Base-by-base conservation (phyloP, 2,888 invertebrate genomes). In the Linnaemya tessellans region DNA sequence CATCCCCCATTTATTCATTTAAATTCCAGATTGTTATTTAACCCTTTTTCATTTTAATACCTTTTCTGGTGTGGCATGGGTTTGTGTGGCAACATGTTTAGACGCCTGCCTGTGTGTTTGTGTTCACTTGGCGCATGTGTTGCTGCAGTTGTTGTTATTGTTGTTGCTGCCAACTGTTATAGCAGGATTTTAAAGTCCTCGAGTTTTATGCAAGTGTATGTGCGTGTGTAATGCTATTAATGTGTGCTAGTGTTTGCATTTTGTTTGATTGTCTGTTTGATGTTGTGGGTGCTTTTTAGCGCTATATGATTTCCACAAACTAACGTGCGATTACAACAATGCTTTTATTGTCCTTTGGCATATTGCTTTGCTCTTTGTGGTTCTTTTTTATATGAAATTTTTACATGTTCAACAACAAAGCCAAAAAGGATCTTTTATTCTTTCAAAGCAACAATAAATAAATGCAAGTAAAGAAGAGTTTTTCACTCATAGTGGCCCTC, bases 261-360 rank as follows among this genome's bases (percentile, higher is more conserved):
- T 80, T 73, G 54, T 80, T 77, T 82, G 58, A 77, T 79, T 77
- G 75, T 82, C 74, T 79, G 58, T 71, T 30, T 84, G 82, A 65
- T 74, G 62, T 80, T 67, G 80, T 75, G 86, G 84, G 78, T 84
- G 78, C 74, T 74, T 74, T 80, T 86, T 84, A 73, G 84, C 83
- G 84, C 82, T 86, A 82, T 75, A 49, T 62, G 74, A 58, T 56
- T 56, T 77, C 49, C 67, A 77, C n/a, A n/a, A 62, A 71, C 46
- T 64, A 54, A n/a, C 30, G 68, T 5, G 60, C 38, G 7, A 58
- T n/a, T 58, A 73, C 20, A 41, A 46, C 54, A 60, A 43, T 43
- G 51, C 22, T 41, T 80, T 71, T 80, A 64, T 73, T 38, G 56
- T 58, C 15, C 22, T 79, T 41, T 80, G n/a, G 1, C 15, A 43